Evolutionary conservation across 2,797 vertebrate genomes (phyloP), one percentile per base, ranked within the genome.

Genomic region (Sandelia bainsii): DNA sequence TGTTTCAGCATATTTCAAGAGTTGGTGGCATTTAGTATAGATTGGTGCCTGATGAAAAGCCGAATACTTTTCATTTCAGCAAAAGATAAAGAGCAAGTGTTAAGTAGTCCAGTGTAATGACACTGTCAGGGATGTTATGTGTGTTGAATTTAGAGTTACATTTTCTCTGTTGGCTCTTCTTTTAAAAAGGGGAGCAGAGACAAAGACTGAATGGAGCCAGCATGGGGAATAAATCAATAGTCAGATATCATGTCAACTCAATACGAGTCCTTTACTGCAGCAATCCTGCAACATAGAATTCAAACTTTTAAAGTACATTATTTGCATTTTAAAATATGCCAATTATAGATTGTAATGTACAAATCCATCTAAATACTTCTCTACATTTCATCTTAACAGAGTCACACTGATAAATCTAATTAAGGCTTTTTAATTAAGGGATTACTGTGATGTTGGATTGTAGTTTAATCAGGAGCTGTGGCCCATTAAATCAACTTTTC

Each of bases 351-450:
- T 23, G 75, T 23, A 62, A 42, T 7, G 34, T 12, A 4, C 12
- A 16, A 62, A 58, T 49, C 70, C 1, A 25, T 71, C 62, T 65
- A 32, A 6, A 7, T 32, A 32, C 29, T n/a, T n/a, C 14, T 13
- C 11, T 17, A 1, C 17, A 44, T 17, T 3, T 7, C 42, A 44
- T 17, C 16, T 17, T 44, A 44, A 58, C 7, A 52, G 0, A 62
- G 17, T 45, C 40, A 20, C n/a, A 52, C 16, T 23, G 2, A 32
- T 32, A 56, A 7, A n/a, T 40, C 34, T 22, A 62, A 75, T 52
- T 67, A 52, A 80, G 67, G 16, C 12, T 23, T 50, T 42, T 37
- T 52, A 46, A 61, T 70, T 34, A 61, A 46, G 11, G 23, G 20
- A 61, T 72, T 64, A 16, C 11, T 22, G 4, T 42, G 9, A 46